Evolutionary conservation across 1,140 invertebrate genomes (phyloP).

Genomic region (Nasonia longicornis): DNA sequence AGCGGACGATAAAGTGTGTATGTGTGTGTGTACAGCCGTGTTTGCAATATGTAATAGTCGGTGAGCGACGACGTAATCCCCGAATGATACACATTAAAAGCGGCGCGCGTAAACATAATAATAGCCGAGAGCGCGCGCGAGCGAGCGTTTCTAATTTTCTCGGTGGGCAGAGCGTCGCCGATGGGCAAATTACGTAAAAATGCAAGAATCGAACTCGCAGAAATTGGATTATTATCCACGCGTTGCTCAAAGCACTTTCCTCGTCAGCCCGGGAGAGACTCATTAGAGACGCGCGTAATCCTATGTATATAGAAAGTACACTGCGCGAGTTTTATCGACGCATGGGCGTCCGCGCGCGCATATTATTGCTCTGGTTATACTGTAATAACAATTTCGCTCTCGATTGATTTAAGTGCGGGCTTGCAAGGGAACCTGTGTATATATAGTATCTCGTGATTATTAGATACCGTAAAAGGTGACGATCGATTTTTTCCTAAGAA

Average conservation of each 20-base stretch:
- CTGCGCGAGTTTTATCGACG: background rate
- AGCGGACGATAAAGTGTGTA: background rate
- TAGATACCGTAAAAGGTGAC: background rate
- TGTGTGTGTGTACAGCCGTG: background rate
- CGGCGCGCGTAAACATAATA: background rate
- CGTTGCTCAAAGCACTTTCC: background rate
- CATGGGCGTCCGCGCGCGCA: background rate
- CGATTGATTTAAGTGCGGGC: background rate
- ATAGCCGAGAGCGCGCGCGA: background rate
- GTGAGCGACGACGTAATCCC: conserved; percentile 4
- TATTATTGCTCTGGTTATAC: background rate
- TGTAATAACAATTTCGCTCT: background rate
- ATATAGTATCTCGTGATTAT: no score
- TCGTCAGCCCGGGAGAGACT: conserved; percentile 7
- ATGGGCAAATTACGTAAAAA: conserved; percentile 21
- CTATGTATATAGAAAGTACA: conserved; percentile 1
- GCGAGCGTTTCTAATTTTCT: background rate
- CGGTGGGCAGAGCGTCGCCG: background rate
- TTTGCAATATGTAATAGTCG: background rate
- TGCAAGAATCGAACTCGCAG: background rate
- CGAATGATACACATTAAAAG: background rate
- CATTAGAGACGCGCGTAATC: conserved; percentile 9
- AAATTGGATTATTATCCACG: conserved; percentile 23
- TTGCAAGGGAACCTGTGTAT: background rate
- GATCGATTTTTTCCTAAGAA: no score